Conservation (phyloP, 2,888 invertebrate species). For the Sesia bembeciformis region DNA sequence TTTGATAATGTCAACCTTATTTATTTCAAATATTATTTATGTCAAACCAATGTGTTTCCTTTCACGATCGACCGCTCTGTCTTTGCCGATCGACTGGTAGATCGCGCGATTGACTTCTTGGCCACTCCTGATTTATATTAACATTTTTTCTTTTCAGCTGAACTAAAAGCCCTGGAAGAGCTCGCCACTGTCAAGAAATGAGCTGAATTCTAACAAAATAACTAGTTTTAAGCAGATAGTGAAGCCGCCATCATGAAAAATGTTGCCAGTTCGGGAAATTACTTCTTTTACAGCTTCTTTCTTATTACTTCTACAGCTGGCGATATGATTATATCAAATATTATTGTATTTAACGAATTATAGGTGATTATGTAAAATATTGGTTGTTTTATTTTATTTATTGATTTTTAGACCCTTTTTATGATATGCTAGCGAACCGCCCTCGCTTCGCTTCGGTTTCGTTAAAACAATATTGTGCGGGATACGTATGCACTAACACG, state of each 20-base stretch:
- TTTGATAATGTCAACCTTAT: too few species aligned
- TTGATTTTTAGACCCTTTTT: too few species aligned
- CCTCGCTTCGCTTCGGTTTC: too few species aligned
- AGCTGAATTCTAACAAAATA: slow-evolving; percentile 11
- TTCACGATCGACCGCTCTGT: too few species aligned
- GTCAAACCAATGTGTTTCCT: too few species aligned
- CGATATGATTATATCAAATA: slow-evolving; percentile 34
- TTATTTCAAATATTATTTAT: too few species aligned
- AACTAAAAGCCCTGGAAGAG: slow-evolving; percentile 56
- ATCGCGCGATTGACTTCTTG: too few species aligned
- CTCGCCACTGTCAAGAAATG: slow-evolving; percentile 39
- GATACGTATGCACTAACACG: too few species aligned
- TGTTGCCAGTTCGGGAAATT: slow-evolving; percentile 22
- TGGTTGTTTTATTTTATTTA: slow-evolving; percentile 14
- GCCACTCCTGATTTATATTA: background rate
- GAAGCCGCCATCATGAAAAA: slow-evolving; percentile 27
- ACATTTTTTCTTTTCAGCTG: slow-evolving; percentile 47
- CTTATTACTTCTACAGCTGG: slow-evolving; percentile 15
- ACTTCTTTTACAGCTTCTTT: too few species aligned
- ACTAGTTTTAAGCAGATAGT: slow-evolving; percentile 43
- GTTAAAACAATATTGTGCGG: too few species aligned
- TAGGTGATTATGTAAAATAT: slow-evolving; percentile 32
- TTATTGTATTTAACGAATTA: slow-evolving; percentile 48
- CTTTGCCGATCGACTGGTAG: too few species aligned
- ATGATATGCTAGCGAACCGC: too few species aligned